Base-by-base conservation (phyloP, 2,888 invertebrate species). In the Oegoconia quadripuncta region DNA sequence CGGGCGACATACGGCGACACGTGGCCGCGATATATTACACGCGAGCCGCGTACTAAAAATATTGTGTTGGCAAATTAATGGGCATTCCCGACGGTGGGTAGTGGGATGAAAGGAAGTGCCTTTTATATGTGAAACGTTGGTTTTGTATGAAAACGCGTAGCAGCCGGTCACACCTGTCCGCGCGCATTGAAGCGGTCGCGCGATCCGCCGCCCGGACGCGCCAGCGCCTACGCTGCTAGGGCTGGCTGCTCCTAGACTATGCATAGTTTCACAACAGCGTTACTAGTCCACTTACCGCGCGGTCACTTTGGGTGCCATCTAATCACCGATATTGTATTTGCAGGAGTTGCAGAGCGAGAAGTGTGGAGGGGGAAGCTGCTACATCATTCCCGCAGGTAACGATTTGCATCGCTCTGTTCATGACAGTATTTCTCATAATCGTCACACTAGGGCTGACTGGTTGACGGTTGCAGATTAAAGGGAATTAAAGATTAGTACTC, bases 31-130 rank as follows among this genome's bases (percentile, higher is more conserved):
- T 87, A 87, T 87, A 87, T 87, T 87, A 87, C 86, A 82, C 80
- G 78, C 86, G 77, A 77, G 81, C 78, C 79, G 84, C 74, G 78
- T 72, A 87, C 87, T 87, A 87, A 87, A 87, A 87, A 87, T 87
- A 87, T 87, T 87, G 86, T 86, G 87, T 86, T 87, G 87, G 87
- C 87, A 87, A 87, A 87, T 87, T 87, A 87, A 87, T 87, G 87
- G 86, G 87, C 87, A 87, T 87, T 87, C 87, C 72, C 80, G 79
- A 77, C 80, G 70, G 81, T 86, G 74, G 87, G 80, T 78, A 70
- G 81, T 77, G 82, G 87, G 87, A 84, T 84, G 86, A 86, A 86
- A 86, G 87, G 83, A 84, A 83, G 81, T 83, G 83, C 81, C 84
- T 84, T 84, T 86, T 83, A 84, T 83, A 84, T 81, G 83, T 83